Conservation (phyloP, 2,113 vertebrate species). For the Eonycteris spelaea region DNA sequence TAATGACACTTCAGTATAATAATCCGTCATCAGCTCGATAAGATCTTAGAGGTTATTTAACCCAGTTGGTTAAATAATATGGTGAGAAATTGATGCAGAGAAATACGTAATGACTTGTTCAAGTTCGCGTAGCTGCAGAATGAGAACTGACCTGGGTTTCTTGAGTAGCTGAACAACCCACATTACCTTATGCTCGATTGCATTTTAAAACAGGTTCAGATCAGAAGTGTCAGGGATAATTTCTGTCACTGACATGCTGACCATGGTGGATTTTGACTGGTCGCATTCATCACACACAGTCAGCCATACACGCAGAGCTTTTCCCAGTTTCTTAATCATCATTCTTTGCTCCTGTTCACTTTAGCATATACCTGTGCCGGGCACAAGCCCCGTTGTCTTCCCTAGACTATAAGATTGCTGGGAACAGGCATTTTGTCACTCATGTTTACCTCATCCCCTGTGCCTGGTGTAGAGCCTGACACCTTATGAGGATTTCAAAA, state of each 20-base stretch:
- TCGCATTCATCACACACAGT: not conserved
- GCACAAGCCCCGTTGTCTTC: not conserved
- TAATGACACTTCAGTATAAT: not conserved
- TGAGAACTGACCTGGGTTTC: not conserved
- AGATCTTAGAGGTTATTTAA: not conserved
- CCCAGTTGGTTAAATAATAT: not conserved
- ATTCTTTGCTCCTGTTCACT: not conserved
- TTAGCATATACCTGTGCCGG: not conserved
- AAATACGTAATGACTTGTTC: not conserved
- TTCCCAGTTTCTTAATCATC: not conserved
- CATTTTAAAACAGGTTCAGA: not conserved
- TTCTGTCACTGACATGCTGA: not conserved
- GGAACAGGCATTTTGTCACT: not conserved
- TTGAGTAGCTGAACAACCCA: not conserved
- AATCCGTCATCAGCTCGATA: not conserved
- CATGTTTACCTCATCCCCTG: not conserved
- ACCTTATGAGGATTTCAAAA: not conserved
- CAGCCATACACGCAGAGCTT: rapidly evolving
- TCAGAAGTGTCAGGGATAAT: not conserved
- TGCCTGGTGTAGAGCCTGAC: not conserved
- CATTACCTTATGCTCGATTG: not conserved
- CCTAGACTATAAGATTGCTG: not conserved
- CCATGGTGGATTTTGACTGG: not conserved
- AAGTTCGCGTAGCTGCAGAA: conserved; percentile 7
- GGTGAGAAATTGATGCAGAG: not conserved